Base-by-base conservation (phyloP, 2,113 vertebrate genomes). In the Picathartes gymnocephalus region DNA sequence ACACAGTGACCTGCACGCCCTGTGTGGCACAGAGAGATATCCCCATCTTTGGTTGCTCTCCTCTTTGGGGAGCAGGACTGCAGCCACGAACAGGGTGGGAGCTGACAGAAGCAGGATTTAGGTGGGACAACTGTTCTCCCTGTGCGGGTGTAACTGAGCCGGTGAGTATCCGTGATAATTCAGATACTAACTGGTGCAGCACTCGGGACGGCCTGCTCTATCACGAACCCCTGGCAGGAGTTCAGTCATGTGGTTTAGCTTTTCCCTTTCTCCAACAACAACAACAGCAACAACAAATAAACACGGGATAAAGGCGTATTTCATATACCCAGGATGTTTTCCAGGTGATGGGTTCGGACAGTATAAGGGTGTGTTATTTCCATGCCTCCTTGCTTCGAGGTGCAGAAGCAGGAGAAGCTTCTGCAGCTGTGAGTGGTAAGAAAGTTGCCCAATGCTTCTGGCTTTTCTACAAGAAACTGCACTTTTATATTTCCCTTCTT, bases 401-500 rank as follows among this genome's bases (percentile, higher is more conserved):
- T 77, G 72, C 51, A 40, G 81, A 53, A 87, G 64, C 25, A 3
- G 60, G 92, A 93, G 92, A 88, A 70, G 73, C 39, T n/a, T n/a
- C n/a, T n/a, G n/a, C n/a, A n/a, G n/a, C 58, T 96, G 79, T 72
- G 83, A 83, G 50, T 74, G 37, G 98, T 97, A 96, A 98, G 94
- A 86, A 94, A 97, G 97, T 98, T 97, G 96, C 96, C 96, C 95
- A 94, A 60, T 65, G 76, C 97, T 98, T 84, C 96, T 98, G 96
- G 97, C 97, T 96, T 92, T 81, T 97, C 96, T 98, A 93, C 93
- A 95, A 97, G 94, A 72, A 86, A 93, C 97, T 97, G 96, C 96
- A 97, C 95, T 97, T 98, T 98, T 98, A 94, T 96, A 95, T 98
- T 98, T 98, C 98, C 97, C 96, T 97, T 97, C 96, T 97, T 98